Evolutionary conservation across 23 tunicate genomes (phyloP).

Genomic region (Halocynthia aurantium): DNA sequence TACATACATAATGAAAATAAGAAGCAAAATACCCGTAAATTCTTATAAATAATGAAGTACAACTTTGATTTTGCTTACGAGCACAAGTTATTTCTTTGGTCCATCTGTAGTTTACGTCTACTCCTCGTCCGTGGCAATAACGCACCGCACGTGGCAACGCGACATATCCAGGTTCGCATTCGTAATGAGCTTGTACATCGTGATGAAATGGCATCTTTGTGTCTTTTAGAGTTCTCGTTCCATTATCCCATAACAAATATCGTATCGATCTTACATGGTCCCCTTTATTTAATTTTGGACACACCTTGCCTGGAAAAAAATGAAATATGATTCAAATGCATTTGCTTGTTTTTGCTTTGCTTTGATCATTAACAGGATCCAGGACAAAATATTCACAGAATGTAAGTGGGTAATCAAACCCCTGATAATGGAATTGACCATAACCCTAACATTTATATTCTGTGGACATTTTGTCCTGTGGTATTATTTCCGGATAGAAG

Average conservation of each 20-base stretch:
- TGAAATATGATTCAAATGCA: background rate
- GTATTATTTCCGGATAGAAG: background rate
- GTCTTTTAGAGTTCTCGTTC: background rate
- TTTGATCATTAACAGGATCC: background rate
- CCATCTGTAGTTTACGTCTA: background rate
- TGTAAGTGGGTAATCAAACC: background rate
- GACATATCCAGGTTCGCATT: constrained; percentile 38
- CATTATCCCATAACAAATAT: constrained; percentile 9
- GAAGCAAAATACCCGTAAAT: too few species aligned
- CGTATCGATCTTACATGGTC: constrained; percentile 10
- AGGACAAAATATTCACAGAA: background rate
- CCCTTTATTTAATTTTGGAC: constrained; percentile 15
- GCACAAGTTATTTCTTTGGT: constrained; percentile 16
- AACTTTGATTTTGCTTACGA: background rate
- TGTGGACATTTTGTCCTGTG: too few species aligned
- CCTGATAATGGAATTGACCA: background rate
- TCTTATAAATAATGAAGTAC: too few species aligned
- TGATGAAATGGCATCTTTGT: constrained; percentile 14
- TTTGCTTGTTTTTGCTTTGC: background rate
- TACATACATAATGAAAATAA: too few species aligned
- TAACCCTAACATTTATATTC: background rate
- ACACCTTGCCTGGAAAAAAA: constrained; percentile 14
- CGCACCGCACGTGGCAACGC: background rate
- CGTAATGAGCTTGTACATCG: constrained; percentile 34
- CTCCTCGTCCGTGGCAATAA: constrained; percentile 49